Conservation (phyloP, 2,888 invertebrate genomes). For the Ectemnius lituratus region DNA sequence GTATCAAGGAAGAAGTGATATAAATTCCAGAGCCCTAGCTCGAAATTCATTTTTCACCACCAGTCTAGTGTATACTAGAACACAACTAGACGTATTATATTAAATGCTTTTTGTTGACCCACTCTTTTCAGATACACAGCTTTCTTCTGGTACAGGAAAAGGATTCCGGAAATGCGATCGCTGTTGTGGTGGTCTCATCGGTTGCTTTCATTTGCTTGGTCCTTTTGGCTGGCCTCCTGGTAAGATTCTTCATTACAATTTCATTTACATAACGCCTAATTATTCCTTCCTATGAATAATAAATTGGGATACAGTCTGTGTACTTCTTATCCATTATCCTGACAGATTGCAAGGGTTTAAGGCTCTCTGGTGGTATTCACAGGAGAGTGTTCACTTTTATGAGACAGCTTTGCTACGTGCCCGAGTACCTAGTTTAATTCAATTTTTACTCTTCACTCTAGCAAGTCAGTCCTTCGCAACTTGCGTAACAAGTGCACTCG, state of each 20-base stretch:
- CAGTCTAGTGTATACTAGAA: no score
- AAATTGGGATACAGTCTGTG: no score
- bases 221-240: slow-evolving; percentile 87
- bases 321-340: no score
- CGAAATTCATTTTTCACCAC: not conserved
- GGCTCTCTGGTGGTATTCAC: not conserved
- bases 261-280: no score
- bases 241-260: slow-evolving; percentile 73
- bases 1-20: no score
- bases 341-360: not conserved
- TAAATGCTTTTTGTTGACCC: slow-evolving; percentile 35
- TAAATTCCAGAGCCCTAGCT: no score
- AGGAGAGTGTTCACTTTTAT: not conserved
- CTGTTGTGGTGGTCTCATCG: slow-evolving; percentile 89
- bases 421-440: no score
- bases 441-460: no score
- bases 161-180: slow-evolving; percentile 81
- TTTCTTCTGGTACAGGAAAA: slow-evolving; percentile 69
- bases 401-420: not conserved
- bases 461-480: no score
- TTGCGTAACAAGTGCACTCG: no score
- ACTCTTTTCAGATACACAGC: slow-evolving; percentile 69
- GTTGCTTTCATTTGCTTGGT: slow-evolving; percentile 89
- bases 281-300: no score
- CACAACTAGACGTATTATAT: slow-evolving; percentile 15